Percentiles rank a stretch among this genome's conserved stretches.
These are phyloP conservation scores for Lichenostomus cassidix DNA, from an alignment of 2,113 vertebrate genomes.

Conservation along the genomic window DNA sequence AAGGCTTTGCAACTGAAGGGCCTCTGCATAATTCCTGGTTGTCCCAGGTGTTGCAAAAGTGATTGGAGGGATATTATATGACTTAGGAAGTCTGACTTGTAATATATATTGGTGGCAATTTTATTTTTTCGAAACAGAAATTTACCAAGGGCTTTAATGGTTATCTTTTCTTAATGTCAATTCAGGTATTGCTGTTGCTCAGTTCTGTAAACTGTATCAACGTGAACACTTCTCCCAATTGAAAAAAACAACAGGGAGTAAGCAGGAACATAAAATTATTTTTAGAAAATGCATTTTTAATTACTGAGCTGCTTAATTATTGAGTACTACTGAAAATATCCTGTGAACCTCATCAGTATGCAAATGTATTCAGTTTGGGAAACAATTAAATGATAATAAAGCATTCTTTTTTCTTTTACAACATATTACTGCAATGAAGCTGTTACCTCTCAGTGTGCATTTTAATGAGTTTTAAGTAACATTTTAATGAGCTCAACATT, in stretches of 20 bases:
- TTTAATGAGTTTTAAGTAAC: slow-evolving; percentile 96
- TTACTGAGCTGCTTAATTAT: slow-evolving; percentile 83
- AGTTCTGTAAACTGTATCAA: slow-evolving; percentile 24
- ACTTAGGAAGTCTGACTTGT: background rate
- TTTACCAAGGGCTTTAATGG: background rate
- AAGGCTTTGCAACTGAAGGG: background rate
- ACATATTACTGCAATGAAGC: slow-evolving; percentile 91
- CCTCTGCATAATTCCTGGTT: background rate
- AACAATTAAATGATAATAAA: slow-evolving; percentile 92
- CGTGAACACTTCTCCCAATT: slow-evolving; percentile 50
- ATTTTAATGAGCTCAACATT: slow-evolving; percentile 94
- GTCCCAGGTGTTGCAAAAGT: background rate
- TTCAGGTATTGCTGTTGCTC: background rate
- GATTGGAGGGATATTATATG: background rate
- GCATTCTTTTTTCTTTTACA: slow-evolving; percentile 85
- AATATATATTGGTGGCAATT: background rate
- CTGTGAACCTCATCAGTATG: slow-evolving; percentile 81
- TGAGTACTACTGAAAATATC: slow-evolving; percentile 72
- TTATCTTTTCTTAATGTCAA: background rate
- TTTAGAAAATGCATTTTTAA: slow-evolving; percentile 80
- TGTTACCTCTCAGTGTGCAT: slow-evolving; percentile 89
- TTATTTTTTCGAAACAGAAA: background rate
- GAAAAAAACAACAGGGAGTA: slow-evolving; percentile 56
- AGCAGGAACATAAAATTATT: slow-evolving; percentile 73
- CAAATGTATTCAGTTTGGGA: slow-evolving; percentile 88